Conservation (phyloP, 1,140 invertebrate genomes). For the Heliconius melpomene region DNA sequence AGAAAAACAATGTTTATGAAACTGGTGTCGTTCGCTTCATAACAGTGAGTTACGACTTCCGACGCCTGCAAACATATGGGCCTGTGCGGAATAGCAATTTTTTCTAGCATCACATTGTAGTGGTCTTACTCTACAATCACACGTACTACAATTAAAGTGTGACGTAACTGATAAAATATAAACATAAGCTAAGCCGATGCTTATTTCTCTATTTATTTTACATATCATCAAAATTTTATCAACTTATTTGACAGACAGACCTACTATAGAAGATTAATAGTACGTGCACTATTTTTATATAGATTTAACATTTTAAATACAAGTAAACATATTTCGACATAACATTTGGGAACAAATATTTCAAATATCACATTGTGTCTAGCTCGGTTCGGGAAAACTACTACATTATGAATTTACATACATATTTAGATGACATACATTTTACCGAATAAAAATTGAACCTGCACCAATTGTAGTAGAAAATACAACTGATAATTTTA, state of each 20-base stretch:
- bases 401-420: neutral
- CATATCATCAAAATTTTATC: too few species aligned
- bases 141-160: neutral
- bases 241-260: too few species aligned
- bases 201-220: too few species aligned
- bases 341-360: too few species aligned
- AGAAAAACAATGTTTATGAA: constrained; percentile 82
- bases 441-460: neutral
- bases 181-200: too few species aligned
- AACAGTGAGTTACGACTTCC: constrained; percentile 81
- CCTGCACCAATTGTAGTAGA: neutral
- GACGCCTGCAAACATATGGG: constrained; percentile 74
- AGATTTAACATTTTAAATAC: too few species aligned
- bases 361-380: too few species aligned
- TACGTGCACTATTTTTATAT: too few species aligned
- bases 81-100: constrained; percentile 67
- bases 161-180: too few species aligned
- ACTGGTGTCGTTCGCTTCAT: constrained; percentile 80
- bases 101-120: constrained; percentile 48
- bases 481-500: neutral
- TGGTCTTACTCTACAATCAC: constrained; percentile 26
- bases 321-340: too few species aligned
- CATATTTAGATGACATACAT: neutral
- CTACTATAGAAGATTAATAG: too few species aligned
- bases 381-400: too few species aligned